A percentile compares a stretch with the other conserved stretches of the same genome.
phyloP scores from a whole-genome alignment of 2,888 invertebrate species.

The Charanyca ferruginea region DNA sequence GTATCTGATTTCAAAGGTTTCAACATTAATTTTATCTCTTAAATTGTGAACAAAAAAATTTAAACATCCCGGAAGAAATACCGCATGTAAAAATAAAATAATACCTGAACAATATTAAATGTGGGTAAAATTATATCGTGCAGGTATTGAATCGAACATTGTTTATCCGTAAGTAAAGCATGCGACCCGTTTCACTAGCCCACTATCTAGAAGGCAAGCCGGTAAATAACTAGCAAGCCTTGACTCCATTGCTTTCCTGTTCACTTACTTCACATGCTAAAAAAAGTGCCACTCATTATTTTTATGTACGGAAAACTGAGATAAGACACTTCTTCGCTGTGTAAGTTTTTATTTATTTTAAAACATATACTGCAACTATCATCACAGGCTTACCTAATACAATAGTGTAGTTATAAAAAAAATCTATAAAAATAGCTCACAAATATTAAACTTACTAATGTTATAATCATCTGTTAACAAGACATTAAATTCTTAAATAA shows the following conservation, averaged over 20 bases:
- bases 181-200: conserved; percentile 51
- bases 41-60: not conserved
- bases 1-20: conserved; percentile 13
- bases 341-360: no score
- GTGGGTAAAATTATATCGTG: conserved; percentile 12
- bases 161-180: conserved; percentile 46
- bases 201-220: conserved; percentile 62
- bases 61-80: not conserved
- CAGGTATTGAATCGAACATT: conserved; percentile 41
- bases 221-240: conserved; percentile 66
- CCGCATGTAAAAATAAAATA: not conserved
- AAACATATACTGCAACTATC: no score
- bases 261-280: conserved; percentile 22
- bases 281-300: conserved; percentile 19
- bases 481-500: no score
- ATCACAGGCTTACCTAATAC: no score
- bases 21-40: conserved; percentile 12
- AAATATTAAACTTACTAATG: no score
- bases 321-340: not conserved
- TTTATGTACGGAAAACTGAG: not conserved
- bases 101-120: not conserved
- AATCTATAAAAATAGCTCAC: no score
- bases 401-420: no score
- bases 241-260: conserved; percentile 66
- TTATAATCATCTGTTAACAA: no score